Evolutionary conservation across 2,113 vertebrate species (phyloP), one percentile per base, ranked within the genome.

Genomic region (Apodemus speciosus): DNA sequence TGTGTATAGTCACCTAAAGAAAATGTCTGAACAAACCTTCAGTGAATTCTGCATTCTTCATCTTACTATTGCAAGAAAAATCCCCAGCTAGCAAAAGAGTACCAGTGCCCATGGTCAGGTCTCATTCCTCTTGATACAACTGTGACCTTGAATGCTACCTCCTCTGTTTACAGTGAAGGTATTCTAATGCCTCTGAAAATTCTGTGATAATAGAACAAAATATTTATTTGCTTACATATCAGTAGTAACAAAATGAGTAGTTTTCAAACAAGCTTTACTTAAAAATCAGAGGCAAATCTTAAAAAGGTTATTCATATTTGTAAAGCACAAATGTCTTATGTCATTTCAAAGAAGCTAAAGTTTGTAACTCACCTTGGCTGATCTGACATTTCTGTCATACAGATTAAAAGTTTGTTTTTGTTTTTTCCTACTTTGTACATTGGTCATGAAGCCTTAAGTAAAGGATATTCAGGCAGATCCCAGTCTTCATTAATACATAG

Each of bases 21-120:
- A 25, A 51, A 62, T 91, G 46, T 30, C 64, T 73, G 90, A 60
- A 77, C 62, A 53, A 77, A 58, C 46, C 93, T 38, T 83, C 58
- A 66, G 58, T 79, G 62, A 91, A 49, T 46, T 49, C 38, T 58
- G 0, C 73, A 46, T 69, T 88, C 30, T n/a, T 30, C 18, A 4
- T 21, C 11, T 86, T 91, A 38, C 38, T 73, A 2, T 90, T 86
- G 89, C 83, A 96, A 46, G 62, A 84, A 20, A 13, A 94, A 84
- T 66, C 43, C 30, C 81, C 80, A 86, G 8, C 92, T 80, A 66
- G 27, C 53, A 77, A 85, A 56, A 69, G 25, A 83, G 38, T 60
- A 85, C 3, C 23, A 84, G 2, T 91, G 43, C 20, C 18, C 23
- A n/a, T 60, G 35, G 23, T 40, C 5, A 56, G 25, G 2, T 43